Conservation (phyloP, 2,888 invertebrate species). For the Hedychridium roseum region DNA sequence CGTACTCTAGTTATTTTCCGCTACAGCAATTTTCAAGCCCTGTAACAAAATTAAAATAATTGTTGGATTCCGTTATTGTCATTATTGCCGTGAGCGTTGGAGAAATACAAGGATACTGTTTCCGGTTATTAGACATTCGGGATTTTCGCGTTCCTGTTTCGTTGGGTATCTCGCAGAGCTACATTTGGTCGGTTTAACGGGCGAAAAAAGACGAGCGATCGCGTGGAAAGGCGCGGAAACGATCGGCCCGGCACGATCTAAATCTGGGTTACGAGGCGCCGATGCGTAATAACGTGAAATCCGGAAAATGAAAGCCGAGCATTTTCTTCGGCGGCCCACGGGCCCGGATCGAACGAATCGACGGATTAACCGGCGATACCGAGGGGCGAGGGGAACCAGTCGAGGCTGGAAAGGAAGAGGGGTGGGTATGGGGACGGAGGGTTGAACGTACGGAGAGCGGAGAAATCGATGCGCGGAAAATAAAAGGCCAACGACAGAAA, state of each 20-base stretch:
- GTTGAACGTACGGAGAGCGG: too few species aligned
- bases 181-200: neutral
- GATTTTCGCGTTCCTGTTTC: too few species aligned
- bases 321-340: constrained; percentile 10
- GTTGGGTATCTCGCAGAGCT: too few species aligned
- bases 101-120: neutral
- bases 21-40: too few species aligned
- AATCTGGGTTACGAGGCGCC: constrained; percentile 2
- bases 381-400: constrained; percentile 3
- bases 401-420: neutral
- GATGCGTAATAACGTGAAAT: constrained; percentile 23
- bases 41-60: too few species aligned
- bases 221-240: neutral
- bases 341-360: constrained; percentile 19
- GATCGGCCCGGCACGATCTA: neutral
- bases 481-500: constrained; percentile 11
- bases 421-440: too few species aligned
- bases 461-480: constrained; percentile 15
- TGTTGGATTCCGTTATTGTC: too few species aligned
- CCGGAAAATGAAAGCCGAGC: constrained; percentile 22
- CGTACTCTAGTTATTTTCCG: too few species aligned
- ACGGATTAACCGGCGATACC: constrained; percentile 17
- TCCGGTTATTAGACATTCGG: neutral
- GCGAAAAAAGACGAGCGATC: neutral
- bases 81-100: too few species aligned